A percentile compares a stretch with the other conserved stretches of the same genome.
Conservation (phyloP, 2,113 vertebrate genomes). For the Emberiza fucata region DNA sequence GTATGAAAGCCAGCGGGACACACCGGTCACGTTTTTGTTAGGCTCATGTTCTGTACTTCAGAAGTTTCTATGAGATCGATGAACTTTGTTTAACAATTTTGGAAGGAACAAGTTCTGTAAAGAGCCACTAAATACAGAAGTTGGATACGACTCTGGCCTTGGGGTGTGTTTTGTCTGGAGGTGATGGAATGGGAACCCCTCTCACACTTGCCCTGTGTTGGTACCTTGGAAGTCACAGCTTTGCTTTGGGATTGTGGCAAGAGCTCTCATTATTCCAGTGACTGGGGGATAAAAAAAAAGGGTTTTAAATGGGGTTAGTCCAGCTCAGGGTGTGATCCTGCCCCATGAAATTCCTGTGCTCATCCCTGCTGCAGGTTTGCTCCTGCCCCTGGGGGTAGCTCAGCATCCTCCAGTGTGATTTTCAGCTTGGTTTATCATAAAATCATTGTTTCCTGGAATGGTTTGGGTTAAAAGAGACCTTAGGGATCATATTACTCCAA, state of each 20-base stretch:
- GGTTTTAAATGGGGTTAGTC: neutral
- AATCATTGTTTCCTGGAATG: neutral
- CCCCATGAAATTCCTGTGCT: neutral
- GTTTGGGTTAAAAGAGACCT: neutral
- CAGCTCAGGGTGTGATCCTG: neutral
- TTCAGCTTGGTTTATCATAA: neutral
- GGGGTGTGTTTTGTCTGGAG: constrained; percentile 19
- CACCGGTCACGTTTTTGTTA: constrained; percentile 57
- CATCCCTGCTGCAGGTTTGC: neutral
- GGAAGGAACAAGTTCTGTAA: constrained; percentile 76
- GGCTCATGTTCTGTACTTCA: constrained; percentile 66
- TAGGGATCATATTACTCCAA: neutral
- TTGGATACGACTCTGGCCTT: constrained; percentile 71
- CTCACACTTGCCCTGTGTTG: neutral
- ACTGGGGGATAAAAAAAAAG: neutral
- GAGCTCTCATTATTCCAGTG: neutral
- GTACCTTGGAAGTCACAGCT: neutral
- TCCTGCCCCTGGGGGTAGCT: neutral
- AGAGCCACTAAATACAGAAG: constrained; percentile 77
- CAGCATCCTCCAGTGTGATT: fast-evolving
- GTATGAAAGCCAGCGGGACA: constrained; percentile 53
- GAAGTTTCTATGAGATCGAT: constrained; percentile 76
- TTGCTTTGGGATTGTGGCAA: neutral
- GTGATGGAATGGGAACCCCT: neutral
- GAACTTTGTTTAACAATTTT: constrained; percentile 79